Percentiles rank a stretch among this genome's conserved stretches.
Conservation (phyloP, 2,888 invertebrate genomes). For the Vanessa cardui region DNA sequence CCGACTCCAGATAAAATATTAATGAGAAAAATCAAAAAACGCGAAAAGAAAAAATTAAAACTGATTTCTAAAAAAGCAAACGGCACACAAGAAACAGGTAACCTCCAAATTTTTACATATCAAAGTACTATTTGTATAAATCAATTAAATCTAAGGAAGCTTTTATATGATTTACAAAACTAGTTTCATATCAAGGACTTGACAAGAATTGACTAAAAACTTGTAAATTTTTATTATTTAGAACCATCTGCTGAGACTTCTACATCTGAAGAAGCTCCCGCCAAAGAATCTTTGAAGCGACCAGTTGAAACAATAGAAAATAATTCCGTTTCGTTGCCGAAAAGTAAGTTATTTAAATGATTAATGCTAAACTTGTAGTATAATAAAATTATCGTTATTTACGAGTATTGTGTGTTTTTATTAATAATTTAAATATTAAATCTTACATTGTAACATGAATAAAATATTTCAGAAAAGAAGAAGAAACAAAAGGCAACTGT, state of each 20-base stretch:
- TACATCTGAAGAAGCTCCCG: conserved; percentile 15
- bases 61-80: conserved; percentile 78
- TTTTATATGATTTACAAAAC: too few relatives aligned
- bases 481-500: conserved; percentile 45
- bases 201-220: background rate
- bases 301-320: conserved; percentile 46
- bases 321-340: conserved; percentile 25
- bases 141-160: too few relatives aligned
- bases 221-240: background rate
- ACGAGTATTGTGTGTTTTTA: too few relatives aligned
- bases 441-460: background rate
- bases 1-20: conserved; percentile 87
- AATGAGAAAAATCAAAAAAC: conserved; percentile 89
- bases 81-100: conserved; percentile 53
- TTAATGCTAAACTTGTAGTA: too few relatives aligned
- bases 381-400: too few relatives aligned
- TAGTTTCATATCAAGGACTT: too few relatives aligned
- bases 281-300: conserved; percentile 53
- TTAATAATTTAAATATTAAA: too few relatives aligned
- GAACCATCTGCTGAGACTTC: conserved; percentile 9
- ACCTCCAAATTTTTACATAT: conserved; percentile 37
- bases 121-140: too few relatives aligned
- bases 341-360: conserved; percentile 58
- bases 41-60: conserved; percentile 87
- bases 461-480: conserved; percentile 55